Evolutionary conservation across 2,888 invertebrate species (phyloP), one percentile per base, ranked within the genome.

Genomic region (Disparrhopalites patrizii): DNA sequence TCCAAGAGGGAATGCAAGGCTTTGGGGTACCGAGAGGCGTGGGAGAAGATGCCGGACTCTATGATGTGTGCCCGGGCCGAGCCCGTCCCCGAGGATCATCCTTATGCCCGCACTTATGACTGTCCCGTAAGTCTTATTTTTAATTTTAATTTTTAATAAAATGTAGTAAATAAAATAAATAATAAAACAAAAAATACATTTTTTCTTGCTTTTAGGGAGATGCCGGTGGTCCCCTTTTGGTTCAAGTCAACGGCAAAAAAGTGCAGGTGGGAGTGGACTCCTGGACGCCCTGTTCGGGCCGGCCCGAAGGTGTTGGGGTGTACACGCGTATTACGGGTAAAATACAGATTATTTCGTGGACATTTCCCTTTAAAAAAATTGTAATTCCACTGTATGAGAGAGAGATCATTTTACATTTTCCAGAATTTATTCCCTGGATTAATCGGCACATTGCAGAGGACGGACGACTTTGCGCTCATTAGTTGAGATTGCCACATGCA

Each of bases 251-350:
- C 18, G 62, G 66, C 3, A 30, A 66, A 47, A 69, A 70, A 61
- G 47, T 71, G 15, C 73, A 70, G 62, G 63, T 73, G 18, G 73
- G 70, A 20, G 66, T 73, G 31, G 73, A 73, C 56, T 70, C 70
- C 2, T 73, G 71, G 71, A 73, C 69, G 7, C 71, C 69, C 27
- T 73, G 73, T 38, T 73, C 69, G 33, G 71, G 71, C 33, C 55
- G 67, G 52, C 73, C 73, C 1, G 70, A 66, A 36, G 73, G 73
- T 4, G 54, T 71, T 43, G 71, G 70, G 30, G 67, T 71, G 18
- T 73, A 64, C 66, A 73, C 73, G 4, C 57, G 73, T 7, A 33
- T 73, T 18, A 43, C 55, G 27, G 68, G 68, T 68, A 58, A 40
- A 50, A 23, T n/a, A n/a, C n/a, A n/a, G n/a, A n/a, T n/a, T n/a